Evolutionary conservation across 2,113 vertebrate species (phyloP), one percentile per base, ranked within the genome.

Genomic region (Dendrocopos noguchii): DNA sequence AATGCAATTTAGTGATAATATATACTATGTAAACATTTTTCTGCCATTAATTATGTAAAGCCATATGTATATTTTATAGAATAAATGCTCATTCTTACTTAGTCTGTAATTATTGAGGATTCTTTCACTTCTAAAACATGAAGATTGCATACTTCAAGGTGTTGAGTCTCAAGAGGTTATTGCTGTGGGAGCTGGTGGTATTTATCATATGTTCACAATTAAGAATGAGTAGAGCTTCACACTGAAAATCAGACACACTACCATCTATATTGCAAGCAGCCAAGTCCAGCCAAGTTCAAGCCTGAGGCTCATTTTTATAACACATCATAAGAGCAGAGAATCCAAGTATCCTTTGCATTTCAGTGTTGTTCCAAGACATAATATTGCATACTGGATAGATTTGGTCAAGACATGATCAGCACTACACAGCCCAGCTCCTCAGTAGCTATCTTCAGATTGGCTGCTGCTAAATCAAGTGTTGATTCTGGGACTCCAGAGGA

Each of bases 241-340:
- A 47, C 24, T 83, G 73, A 71, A 89, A 67, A 67, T 79, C 82
- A 85, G 18, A 56, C 68, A 60, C 52, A 42, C 15, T 56, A 21
- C 33, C 1, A 1, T 59, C 67, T 31, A 83, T 94, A 91, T 36
- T 83, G 21, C 44, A 74, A 77, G 60, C 56, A 88, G 83, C 50
- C 82, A 78, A 91, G 72, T 72, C 70, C 63, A 88, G 50, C 57
- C 66, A 73, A 94, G 71, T 53, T 29, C 71, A 91, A 85, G 90
- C 91, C 94, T 83, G 85, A 91, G 91, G 94, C 94, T 96, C 65
- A 95, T 82, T 93, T 94, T 87, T 90, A 76, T 85, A 88, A 87
- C 90, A 91, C 91, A 93, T 95, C 79, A 67, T 75, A 94, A 95
- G 65, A 91, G 36, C 12, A 80, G 42, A 91, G 65, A 95, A 91